Evolutionary conservation across 1,140 invertebrate genomes (phyloP), one percentile per base, ranked within the genome.

Genomic region (Camponotus vicinus): DNA sequence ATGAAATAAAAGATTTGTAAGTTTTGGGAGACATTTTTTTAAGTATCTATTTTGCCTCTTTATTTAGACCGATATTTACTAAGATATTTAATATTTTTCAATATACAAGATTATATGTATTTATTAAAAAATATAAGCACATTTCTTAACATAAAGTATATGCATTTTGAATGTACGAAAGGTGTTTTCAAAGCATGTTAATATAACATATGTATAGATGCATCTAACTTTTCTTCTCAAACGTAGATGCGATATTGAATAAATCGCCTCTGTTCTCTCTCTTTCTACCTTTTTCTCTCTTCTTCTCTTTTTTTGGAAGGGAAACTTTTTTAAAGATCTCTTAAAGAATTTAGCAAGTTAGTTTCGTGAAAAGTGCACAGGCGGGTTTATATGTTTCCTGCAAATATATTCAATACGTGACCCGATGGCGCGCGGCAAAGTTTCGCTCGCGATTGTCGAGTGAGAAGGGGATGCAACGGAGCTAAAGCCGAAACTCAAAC

Each of bases 361-460:
- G 79, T 32, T 61, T 83, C 69, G 55, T 83, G 79, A 83, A 83
- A 83, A 83, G 79, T 73, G 69, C 79, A 75, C 61, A 42, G 40
- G 32, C 37, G 27, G 55, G 69, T 73, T 83, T 83, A 70, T 83
- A 75, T 61, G 69, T 75, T 83, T 59, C 40, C 55, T 61, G 69
- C 34, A 83, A 83, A 83, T 83, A 83, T 83, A 83, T 83, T 83
- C 79, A 75, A 83, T 83, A 83, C 69, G 79, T 75, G 79, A 83
- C 40, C 79, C 79, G 40, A 83, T 66, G 40, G 45, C 55, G 79
- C 55, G 55, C 67, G 49, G 32, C 57, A 13, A 83, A 83, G 79
- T 83, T 83, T 75, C 69, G 52, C 40, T 34, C 61, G 63, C 78
- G 66, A 80, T 37, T 70, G 78, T 67, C 78, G 49, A 64, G 59